A percentile compares a stretch with the other conserved stretches of the same genome.
Conservation (phyloP, 2,113 vertebrate species). For the Heterocephalus glaber region DNA sequence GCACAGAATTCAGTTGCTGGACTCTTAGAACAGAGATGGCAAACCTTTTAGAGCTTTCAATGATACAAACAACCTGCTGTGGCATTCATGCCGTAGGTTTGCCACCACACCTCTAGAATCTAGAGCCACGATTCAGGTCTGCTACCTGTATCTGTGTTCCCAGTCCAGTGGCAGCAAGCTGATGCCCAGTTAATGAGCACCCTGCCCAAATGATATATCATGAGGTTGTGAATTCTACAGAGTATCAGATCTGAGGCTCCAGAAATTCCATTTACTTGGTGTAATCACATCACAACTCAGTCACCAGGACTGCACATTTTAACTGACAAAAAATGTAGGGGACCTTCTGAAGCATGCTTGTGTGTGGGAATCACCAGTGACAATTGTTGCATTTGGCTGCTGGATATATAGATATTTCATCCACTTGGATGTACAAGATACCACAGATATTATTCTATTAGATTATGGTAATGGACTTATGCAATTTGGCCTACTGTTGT, state of each 20-base stretch:
- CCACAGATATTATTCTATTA: not conserved
- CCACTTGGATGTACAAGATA: not conserved
- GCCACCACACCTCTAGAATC: not conserved
- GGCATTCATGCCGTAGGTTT: not conserved
- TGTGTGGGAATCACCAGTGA: not conserved
- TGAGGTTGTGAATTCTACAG: not conserved
- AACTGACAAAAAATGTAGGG: not conserved
- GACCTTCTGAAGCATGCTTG: not conserved
- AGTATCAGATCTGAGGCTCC: not conserved
- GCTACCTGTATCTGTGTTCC: not conserved
- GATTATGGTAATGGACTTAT: not conserved
- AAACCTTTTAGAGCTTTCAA: not conserved
- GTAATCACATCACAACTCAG: slow-evolving; percentile 13
- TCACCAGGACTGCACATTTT: not conserved
- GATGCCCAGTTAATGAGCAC: not conserved
- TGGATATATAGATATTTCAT: not conserved
- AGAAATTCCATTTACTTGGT: not conserved
- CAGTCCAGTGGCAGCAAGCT: not conserved
- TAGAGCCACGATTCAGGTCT: not conserved
- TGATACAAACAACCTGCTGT: not conserved
- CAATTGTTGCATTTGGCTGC: not conserved
- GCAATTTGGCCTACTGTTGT: not conserved
- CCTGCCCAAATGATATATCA: not conserved
- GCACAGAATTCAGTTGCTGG: not conserved
- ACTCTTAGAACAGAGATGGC: not conserved